Evolutionary conservation across 2,113 vertebrate species (phyloP), one percentile per base, ranked within the genome.

Genomic region (Channa maculata): DNA sequence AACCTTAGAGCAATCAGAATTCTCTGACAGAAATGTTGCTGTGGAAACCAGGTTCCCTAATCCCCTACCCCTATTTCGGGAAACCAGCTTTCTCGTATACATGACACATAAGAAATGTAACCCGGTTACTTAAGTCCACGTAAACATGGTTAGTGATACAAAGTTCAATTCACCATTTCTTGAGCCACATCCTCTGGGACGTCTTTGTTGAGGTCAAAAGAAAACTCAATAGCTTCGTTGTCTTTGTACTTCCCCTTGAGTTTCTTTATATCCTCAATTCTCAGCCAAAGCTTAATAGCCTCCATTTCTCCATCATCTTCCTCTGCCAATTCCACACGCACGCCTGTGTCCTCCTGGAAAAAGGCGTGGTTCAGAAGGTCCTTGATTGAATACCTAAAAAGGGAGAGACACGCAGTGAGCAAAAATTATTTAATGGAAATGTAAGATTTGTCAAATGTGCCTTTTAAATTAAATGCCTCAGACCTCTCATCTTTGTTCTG

Each of bases 211-310:
- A 99, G 94, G 86, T 99, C 97, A 93, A 99, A 99, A 46, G 97
- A 99, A 94, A 99, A 99, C 81, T 99, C 98, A 75, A 99, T 98
- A 65, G 98, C 98, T 89, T 99, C 98, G 63, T 98, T 99, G 84
- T 99, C 98, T 93, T 99, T 99, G 62, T 99, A 99, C 92, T 99
- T 99, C 77, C 98, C 98, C 92, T 99, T 99, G 33, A 99, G 95
- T 84, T 97, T 98, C 91, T 99, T 99, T 67, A 96, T 96, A 86
- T 99, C 98, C 92, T 99, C 97, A 88, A 99, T 99, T 86, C 98
- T 94, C 65, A 99, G 92, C 97, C 96, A 98, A 57, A 99, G 93
- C 80, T 99, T 99, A 86, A 99, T 99, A 38, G 95, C 96, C 86
- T 97, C 96, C 93, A 99, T 96, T 88, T 97, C 96, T 66, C 97